Evolutionary conservation across 1,140 invertebrate species (phyloP).

Genomic region (Ips nitidus): DNA sequence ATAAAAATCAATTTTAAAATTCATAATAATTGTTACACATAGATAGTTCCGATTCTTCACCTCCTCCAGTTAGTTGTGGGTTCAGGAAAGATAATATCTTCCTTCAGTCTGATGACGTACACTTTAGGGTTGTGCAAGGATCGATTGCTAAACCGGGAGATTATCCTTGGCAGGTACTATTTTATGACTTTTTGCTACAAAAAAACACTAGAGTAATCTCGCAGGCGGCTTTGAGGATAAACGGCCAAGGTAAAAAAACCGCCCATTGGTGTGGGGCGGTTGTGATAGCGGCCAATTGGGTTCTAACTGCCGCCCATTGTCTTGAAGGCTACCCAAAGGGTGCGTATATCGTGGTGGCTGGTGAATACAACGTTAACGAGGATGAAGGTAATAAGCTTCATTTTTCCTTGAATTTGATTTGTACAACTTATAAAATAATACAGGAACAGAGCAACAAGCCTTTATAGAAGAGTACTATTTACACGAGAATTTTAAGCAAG

Average conservation of each 20-base stretch:
- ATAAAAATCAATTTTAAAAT: too few species aligned
- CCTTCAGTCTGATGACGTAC: conserved; percentile 49
- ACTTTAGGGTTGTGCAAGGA: conserved; percentile 60
- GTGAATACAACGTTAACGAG: conserved; percentile 71
- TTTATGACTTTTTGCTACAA: conserved; percentile 8
- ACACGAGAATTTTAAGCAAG: conserved; percentile 67
- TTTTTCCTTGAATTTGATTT: background rate
- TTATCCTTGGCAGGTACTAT: conserved; percentile 77
- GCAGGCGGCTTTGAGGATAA: conserved; percentile 68
- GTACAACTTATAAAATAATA: conserved; percentile 2
- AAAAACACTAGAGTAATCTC: background rate
- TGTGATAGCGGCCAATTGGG: conserved; percentile 66
- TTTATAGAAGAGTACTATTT: conserved; percentile 69
- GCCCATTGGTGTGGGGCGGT: conserved; percentile 80
- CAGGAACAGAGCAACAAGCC: conserved; percentile 62
- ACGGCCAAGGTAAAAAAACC: conserved; percentile 55
- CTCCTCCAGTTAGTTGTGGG: conserved; percentile 51
- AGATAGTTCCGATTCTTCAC: conserved; percentile 9
- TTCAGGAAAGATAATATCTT: conserved; percentile 55
- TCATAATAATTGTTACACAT: background rate
- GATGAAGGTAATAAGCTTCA: conserved; percentile 53
- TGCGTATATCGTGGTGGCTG: conserved; percentile 67
- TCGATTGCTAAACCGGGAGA: conserved; percentile 60
- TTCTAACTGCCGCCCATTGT: conserved; percentile 82
- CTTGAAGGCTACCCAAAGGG: conserved; percentile 68